Conservation (phyloP, 2,113 vertebrate genomes). For the Periophthalmodon schlosseri region DNA sequence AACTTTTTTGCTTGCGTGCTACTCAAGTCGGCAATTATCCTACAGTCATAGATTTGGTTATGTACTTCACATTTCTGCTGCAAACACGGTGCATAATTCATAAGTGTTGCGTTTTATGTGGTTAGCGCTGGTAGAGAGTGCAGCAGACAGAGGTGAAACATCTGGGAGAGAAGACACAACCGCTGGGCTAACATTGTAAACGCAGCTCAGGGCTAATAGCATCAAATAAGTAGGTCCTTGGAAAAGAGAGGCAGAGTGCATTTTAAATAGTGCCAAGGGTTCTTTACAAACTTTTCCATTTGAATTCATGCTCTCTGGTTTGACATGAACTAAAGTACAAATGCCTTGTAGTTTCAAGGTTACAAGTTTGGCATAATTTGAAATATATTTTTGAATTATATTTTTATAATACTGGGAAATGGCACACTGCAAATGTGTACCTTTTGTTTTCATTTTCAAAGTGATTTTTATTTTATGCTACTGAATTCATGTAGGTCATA, state of each 20-base stretch:
- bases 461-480: neutral
- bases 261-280: slow-evolving; percentile 52
- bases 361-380: neutral
- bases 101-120: slow-evolving; percentile 60
- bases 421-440: no score
- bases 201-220: slow-evolving; percentile 55
- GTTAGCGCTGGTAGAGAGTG: slow-evolving; percentile 36
- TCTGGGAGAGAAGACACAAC: slow-evolving; percentile 32
- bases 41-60: slow-evolving; percentile 51
- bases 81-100: slow-evolving; percentile 74
- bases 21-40: slow-evolving; percentile 40
- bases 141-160: slow-evolving; percentile 31
- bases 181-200: slow-evolving; percentile 39
- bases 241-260: slow-evolving; percentile 51
- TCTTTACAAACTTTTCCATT: slow-evolving; percentile 28
- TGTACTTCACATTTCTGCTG: slow-evolving; percentile 33
- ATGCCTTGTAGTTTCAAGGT: neutral
- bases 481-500: no score
- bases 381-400: neutral
- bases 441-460: no score
- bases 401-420: no score
- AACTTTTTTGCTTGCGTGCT: slow-evolving; percentile 10
- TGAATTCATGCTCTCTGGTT: slow-evolving; percentile 5
- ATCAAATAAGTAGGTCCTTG: slow-evolving; percentile 51
- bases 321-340: neutral